Base-by-base conservation (phyloP, 1,140 invertebrate species). In the Trachelipus rathkii region DNA sequence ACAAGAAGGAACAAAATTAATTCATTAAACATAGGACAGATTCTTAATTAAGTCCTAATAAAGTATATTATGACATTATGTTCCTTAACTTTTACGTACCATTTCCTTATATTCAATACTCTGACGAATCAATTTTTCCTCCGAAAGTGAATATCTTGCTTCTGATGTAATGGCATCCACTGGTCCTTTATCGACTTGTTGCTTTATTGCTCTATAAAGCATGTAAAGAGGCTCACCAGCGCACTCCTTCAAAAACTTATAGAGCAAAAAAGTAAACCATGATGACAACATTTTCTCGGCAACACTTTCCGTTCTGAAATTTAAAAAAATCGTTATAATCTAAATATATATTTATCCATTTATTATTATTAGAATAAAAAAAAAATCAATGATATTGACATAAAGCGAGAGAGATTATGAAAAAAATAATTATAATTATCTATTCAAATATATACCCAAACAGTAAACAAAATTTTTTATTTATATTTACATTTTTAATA, bases 241-340 rank as follows among this genome's bases (percentile, higher is more conserved):
- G 44, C 96, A 96, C 85, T 95, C 96, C 84, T 98, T 95, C 83
- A 97, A 88, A 86, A 99, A 98, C 89, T 97, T 97, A n/a, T n/a
- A n/a, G n/a, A n/a, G n/a, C n/a, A n/a, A n/a, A n/a, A n/a, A 97
- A 71, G 97, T 98, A 85, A 99, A 97, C 97, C 97, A 99, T 60
- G 96, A 95, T 80, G 95, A n/a, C n/a, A n/a, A 97, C 95, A 99
- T 97, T 88, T 99, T 98, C 84, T 99, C 97, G 44, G 97, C 97
- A 13, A 99, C 97, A 84, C 96, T 98, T 87, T 99, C 97, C 45
- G 96, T 98, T 81, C 91, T 90, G 85, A 45, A 82, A 83, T 78
- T 44, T 10, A 74, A 19, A 82, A 44, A 82, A 82, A 82, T 73
- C 66, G 79, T 75, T 13, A 73, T 21, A 45, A 71, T 50, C 23